Conservation (phyloP, 2,888 invertebrate species). For the Augochlorella aurata region DNA sequence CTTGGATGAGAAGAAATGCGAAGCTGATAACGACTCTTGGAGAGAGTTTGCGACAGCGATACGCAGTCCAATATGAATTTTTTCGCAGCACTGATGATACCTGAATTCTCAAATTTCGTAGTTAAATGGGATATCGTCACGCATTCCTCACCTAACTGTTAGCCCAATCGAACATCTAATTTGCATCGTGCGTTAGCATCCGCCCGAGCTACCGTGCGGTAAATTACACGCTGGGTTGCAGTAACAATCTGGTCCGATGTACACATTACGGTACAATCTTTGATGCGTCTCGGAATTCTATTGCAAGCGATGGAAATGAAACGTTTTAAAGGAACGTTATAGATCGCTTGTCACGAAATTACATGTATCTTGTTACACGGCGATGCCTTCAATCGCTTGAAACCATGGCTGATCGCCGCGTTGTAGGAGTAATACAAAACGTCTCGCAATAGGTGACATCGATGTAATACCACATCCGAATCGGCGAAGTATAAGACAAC, state of each 20-base stretch:
- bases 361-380: not conserved
- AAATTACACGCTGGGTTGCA: slow-evolving; percentile 21
- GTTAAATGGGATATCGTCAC: not conserved
- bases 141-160: slow-evolving; percentile 16
- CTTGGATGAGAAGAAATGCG: too few species aligned
- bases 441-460: not conserved
- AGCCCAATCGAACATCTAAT: slow-evolving; percentile 23
- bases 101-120: not conserved
- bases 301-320: slow-evolving; percentile 13
- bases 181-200: slow-evolving; percentile 24
- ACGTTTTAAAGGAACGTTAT: not conserved
- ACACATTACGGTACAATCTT: not conserved
- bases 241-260: slow-evolving; percentile 8
- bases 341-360: not conserved
- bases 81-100: not conserved
- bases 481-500: not conserved
- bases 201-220: not conserved
- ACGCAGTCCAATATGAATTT: too few species aligned
- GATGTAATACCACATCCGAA: not conserved
- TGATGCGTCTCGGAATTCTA: not conserved
- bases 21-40: too few species aligned
- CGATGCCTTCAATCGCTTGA: not conserved
- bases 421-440: not conserved
- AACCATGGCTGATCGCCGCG: not conserved
- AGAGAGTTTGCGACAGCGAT: too few species aligned